Evolutionary conservation across 2,113 vertebrate species (phyloP).

Genomic region (Phalacrocorax carbo): DNA sequence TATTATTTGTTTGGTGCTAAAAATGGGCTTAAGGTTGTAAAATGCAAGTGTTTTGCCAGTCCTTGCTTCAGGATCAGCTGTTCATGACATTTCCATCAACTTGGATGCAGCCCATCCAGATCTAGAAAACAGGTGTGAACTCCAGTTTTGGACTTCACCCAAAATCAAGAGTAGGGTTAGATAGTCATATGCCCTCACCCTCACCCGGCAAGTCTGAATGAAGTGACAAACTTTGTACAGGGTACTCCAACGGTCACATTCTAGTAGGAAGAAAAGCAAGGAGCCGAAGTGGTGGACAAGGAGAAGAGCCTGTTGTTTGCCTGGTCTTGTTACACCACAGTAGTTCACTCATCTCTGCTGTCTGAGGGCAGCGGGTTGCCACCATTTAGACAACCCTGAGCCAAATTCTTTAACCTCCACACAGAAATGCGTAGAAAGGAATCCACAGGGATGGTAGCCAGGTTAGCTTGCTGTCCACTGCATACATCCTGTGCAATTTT

Average conservation of each 20-base stretch:
- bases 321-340: background rate
- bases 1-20: background rate
- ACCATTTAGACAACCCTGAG: background rate
- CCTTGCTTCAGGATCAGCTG: slow-evolving; percentile 36
- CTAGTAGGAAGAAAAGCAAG: background rate
- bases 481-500: background rate
- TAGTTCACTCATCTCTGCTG: background rate
- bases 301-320: background rate
- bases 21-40: background rate
- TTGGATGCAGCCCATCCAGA: slow-evolving; percentile 15
- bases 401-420: background rate
- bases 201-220: background rate
- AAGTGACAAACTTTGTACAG: background rate
- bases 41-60: background rate
- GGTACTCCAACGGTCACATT: background rate
- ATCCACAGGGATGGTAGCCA: background rate
- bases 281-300: background rate
- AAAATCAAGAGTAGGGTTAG: background rate
- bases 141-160: background rate
- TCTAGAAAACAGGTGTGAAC: slow-evolving; percentile 22
- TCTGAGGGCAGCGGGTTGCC: background rate
- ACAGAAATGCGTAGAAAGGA: background rate
- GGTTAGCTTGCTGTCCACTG: background rate
- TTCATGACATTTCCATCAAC: slow-evolving; percentile 14
- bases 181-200: background rate